Conservation (phyloP, 2,113 vertebrate species). For the Cynoglossus semilaevis region DNA sequence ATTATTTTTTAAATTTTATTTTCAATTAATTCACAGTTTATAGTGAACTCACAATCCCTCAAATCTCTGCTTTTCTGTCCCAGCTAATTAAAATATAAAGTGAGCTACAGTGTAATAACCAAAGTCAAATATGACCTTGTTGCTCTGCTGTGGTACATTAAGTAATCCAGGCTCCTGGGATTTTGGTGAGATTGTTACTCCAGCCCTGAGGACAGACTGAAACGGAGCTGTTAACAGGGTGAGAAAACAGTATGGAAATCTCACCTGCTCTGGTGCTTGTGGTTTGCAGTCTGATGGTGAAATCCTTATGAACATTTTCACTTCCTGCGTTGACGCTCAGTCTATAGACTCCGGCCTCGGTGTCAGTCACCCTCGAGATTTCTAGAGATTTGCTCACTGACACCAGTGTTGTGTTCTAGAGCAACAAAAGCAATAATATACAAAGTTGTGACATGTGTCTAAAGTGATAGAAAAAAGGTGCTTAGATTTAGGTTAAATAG, state of each 20-base stretch:
- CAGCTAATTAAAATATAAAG: slow-evolving; percentile 56
- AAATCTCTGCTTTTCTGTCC: slow-evolving; percentile 34
- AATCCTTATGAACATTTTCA: slow-evolving; percentile 23
- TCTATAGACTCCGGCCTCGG: slow-evolving; percentile 57
- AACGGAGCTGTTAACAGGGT: slow-evolving; percentile 31
- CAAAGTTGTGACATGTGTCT: too few species aligned
- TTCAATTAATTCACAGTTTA: slow-evolving; percentile 19
- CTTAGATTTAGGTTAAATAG: too few species aligned
- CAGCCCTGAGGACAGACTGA: slow-evolving; percentile 44
- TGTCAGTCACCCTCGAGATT: slow-evolving; percentile 44
- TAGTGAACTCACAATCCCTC: slow-evolving; percentile 28
- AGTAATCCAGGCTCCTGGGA: slow-evolving; percentile 34
- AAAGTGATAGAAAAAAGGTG: too few species aligned
- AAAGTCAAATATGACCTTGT: slow-evolving; percentile 51
- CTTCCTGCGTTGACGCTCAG: slow-evolving; percentile 45
- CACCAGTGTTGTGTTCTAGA: slow-evolving; percentile 45
- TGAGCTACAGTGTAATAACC: slow-evolving; percentile 46
- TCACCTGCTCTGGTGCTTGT: slow-evolving; percentile 44
- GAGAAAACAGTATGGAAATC: neutral
- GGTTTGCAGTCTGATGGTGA: slow-evolving; percentile 51
- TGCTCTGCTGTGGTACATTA: slow-evolving; percentile 49
- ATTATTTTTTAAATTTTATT: neutral
- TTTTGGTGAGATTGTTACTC: slow-evolving; percentile 41
- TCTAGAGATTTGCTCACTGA: slow-evolving; percentile 45
- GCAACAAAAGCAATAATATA: slow-evolving; percentile 21